phyloP scores from a whole-genome alignment of 2,797 vertebrate genomes.

The Orestias chungarensis region DNA sequence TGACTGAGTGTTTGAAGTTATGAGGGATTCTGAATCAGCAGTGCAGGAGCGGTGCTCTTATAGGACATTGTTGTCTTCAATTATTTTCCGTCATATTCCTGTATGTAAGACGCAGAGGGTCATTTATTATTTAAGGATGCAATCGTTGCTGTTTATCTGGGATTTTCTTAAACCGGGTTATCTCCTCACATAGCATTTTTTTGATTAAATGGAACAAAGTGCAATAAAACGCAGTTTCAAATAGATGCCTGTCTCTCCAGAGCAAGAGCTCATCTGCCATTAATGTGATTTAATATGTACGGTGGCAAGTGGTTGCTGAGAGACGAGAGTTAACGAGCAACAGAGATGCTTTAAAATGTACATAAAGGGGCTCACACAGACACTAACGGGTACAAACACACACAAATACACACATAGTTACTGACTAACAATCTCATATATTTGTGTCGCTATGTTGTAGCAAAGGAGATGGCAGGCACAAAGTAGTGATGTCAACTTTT shows the following conservation, averaged over 20 bases:
- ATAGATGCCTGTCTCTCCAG: slow-evolving; percentile 74
- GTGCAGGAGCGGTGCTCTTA: slow-evolving; percentile 77
- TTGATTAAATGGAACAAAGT: slow-evolving; percentile 85
- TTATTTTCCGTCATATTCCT: slow-evolving; percentile 83
- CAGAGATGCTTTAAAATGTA: slow-evolving; percentile 76
- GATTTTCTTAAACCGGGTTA: slow-evolving; percentile 81
- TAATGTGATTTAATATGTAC: slow-evolving; percentile 81
- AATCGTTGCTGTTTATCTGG: slow-evolving; percentile 84
- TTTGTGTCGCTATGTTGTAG: slow-evolving; percentile 66
- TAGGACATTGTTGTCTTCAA: slow-evolving; percentile 87
- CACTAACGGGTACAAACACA: slow-evolving; percentile 41
- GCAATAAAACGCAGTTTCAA: slow-evolving; percentile 81
- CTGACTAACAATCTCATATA: slow-evolving; percentile 54
- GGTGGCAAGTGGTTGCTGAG: slow-evolving; percentile 71
- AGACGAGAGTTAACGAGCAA: slow-evolving; percentile 79
- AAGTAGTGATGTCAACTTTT: slow-evolving; percentile 59
- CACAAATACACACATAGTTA: slow-evolving; percentile 52
- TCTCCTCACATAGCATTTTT: slow-evolving; percentile 71
- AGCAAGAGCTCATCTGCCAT: slow-evolving; percentile 69
- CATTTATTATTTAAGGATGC: slow-evolving; percentile 88
- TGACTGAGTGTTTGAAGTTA: slow-evolving; percentile 86
- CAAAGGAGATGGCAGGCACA: slow-evolving; percentile 76
- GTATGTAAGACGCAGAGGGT: slow-evolving; percentile 80
- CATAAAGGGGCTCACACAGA: slow-evolving; percentile 72
- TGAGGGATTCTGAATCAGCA: slow-evolving; percentile 83